Percentiles rank a stretch among this genome's conserved stretches.
Conservation (phyloP, 2,113 vertebrate genomes). For the Esox niger region DNA sequence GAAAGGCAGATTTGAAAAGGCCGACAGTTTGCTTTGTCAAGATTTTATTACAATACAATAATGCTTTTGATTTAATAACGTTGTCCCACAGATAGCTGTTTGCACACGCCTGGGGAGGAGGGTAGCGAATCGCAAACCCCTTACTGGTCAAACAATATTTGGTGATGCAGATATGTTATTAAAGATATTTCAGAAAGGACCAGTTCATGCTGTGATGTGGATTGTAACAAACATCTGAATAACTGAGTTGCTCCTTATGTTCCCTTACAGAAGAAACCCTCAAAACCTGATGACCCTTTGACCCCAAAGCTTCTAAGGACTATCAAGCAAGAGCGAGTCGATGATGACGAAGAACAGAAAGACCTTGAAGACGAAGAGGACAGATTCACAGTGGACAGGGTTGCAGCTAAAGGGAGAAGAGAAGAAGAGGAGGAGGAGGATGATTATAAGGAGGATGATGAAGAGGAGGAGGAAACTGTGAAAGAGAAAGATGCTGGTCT, state of each 20-base stretch:
- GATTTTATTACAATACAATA: not conserved
- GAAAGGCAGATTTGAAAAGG: not conserved
- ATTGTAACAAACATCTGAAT: not conserved
- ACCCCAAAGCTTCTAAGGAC: slow-evolving; percentile 77
- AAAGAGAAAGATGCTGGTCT: slow-evolving; percentile 33
- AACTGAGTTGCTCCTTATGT: slow-evolving; percentile 17
- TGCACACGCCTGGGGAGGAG: no score
- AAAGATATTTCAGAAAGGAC: not conserved
- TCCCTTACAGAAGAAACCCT: slow-evolving; percentile 77
- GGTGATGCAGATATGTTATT: no score
- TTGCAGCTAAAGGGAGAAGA: slow-evolving; percentile 38
- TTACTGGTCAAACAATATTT: no score
- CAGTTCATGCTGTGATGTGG: no score
- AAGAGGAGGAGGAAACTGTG: slow-evolving; percentile 5
- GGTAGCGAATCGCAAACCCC: no score
- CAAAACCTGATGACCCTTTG: slow-evolving; percentile 77
- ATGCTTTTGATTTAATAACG: not conserved
- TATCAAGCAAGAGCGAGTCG: slow-evolving; percentile 86
- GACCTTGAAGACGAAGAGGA: slow-evolving; percentile 50
- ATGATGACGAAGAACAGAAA: slow-evolving; percentile 57
- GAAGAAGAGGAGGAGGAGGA: slow-evolving; percentile 36
- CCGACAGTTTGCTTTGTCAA: not conserved
- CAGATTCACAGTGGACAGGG: slow-evolving; percentile 35
- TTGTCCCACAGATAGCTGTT: no score
- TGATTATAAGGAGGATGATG: slow-evolving; percentile 8